These are phyloP conservation scores for Drosophila sordidapex DNA, from an alignment of 2,888 invertebrate species.

Conservation along the genomic window DNA sequence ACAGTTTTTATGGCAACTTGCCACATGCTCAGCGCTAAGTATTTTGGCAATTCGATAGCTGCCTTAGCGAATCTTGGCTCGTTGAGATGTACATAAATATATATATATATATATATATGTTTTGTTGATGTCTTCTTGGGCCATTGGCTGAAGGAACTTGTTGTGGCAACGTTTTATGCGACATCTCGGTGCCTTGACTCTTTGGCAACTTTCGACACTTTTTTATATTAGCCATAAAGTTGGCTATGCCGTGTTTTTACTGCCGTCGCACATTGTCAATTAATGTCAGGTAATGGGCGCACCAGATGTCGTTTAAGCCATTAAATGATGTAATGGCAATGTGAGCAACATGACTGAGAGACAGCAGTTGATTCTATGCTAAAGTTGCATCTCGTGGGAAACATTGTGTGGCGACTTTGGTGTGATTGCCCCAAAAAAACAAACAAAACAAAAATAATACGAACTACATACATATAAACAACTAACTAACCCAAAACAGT, in stretches of 20 bases:
- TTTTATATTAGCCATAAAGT: slow-evolving; percentile 54
- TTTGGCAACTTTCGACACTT: slow-evolving; percentile 49
- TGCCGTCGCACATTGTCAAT: slow-evolving; percentile 56
- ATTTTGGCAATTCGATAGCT: slow-evolving; percentile 25
- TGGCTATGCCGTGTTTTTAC: slow-evolving; percentile 40
- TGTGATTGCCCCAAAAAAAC: slow-evolving; percentile 27
- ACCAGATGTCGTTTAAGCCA: slow-evolving; percentile 57
- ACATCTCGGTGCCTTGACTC: slow-evolving; percentile 19
- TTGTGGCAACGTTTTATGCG: slow-evolving; percentile 38
- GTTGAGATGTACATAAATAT: neutral
- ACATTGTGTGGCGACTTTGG: slow-evolving; percentile 33
- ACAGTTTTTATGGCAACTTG: slow-evolving; percentile 38
- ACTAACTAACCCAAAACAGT: slow-evolving; percentile 14
- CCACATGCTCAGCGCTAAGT: slow-evolving; percentile 19
- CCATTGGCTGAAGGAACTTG: slow-evolving; percentile 21
- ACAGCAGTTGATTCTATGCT: slow-evolving; percentile 15
- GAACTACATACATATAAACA: neutral
- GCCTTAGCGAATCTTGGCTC: slow-evolving; percentile 10
- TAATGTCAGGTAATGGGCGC: slow-evolving; percentile 61
- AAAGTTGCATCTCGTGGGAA: slow-evolving; percentile 51
- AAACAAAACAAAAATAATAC: neutral
- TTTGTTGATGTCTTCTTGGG: slow-evolving; percentile 22
- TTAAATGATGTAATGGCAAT: slow-evolving; percentile 52
- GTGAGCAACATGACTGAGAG: slow-evolving; percentile 9
- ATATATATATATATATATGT: neutral